Base-by-base conservation (phyloP, 2,888 invertebrate species). In the Drosophila putrida region DNA sequence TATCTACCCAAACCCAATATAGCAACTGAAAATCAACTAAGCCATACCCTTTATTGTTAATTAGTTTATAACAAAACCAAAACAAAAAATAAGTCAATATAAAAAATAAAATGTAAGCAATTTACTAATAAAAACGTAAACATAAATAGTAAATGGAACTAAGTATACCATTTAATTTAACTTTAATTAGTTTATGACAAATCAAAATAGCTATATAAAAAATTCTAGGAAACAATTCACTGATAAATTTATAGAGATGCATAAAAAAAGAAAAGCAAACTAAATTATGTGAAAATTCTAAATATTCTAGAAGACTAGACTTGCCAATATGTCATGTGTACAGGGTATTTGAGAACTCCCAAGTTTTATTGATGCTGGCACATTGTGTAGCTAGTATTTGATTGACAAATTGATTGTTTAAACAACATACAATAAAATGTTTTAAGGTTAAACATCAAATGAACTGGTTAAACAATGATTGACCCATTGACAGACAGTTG, bases 351-450 rank as follows among this genome's bases (percentile, higher is more conserved):
- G n/a, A 46, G 46, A 46, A 62, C 43, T 36, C n/a, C 38, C 20
- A 35, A 57, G 49, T 58, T 69, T 63, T 27, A 55, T 71, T 33
- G 57, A 27, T 15, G 28, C 43, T 55, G 25, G 61, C 64, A 51
- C 35, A 71, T 20, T 31, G 8, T 9, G 31, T 1, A 31, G 31
- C 31, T 9, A 31, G 0, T 51, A 69, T 69, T 63, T 84, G 83
- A 88, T 86, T 83, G 88, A 83, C 88, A 88, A 83, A 86, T 85
- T 80, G 67, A 67, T 75, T 72, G 65, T 15, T 43, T 41, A 47
- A 64, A 36, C 13, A 44, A 44, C 13, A 60, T 47, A 59, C 51
- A 54, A 49, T 41, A 63, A 68, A 80, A 60, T 70, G 64, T 61
- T 88, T 69, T 80, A 74, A 79, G 83, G 74, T 60, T 83, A 64